A percentile compares a stretch with the other conserved stretches of the same genome.
phyloP scores from a whole-genome alignment of 2,888 invertebrate species.

The Diadegma fenestrale region DNA sequence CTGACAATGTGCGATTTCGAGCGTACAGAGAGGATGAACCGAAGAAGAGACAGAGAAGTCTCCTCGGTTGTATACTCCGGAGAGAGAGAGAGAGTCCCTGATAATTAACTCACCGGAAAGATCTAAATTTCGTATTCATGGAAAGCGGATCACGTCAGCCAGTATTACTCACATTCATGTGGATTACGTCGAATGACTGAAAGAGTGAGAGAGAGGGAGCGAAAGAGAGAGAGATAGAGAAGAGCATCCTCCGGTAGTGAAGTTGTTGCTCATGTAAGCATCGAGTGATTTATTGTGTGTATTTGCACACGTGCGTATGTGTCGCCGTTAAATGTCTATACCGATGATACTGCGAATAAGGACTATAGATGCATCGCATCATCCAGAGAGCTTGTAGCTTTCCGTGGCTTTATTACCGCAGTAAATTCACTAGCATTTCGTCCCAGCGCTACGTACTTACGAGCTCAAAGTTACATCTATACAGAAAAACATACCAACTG shows the following conservation, averaged over 20 bases:
- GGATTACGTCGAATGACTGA: background rate
- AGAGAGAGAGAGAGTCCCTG: background rate
- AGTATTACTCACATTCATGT: constrained; percentile 5
- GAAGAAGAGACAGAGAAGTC: background rate
- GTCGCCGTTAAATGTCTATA: background rate
- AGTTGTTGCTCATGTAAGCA: constrained; percentile 29
- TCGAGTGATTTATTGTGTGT: constrained; percentile 50
- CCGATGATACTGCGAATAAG: constrained; percentile 14
- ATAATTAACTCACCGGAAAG: constrained; percentile 55
- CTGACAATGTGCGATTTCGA: constrained; percentile 14
- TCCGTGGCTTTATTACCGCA: constrained; percentile 66
- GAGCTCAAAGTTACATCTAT: constrained; percentile 22
- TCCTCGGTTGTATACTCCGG: background rate
- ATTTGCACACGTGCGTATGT: constrained; percentile 1
- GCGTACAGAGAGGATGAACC: background rate
- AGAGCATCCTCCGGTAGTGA: constrained; percentile 26
- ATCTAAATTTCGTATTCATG: constrained; percentile 60
- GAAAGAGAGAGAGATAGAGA: constrained; percentile 2
- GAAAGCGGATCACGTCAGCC: constrained; percentile 49
- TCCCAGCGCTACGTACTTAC: constrained; percentile 44
- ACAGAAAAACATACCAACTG: constrained; percentile 16
- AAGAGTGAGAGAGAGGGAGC: background rate
- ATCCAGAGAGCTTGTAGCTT: constrained; percentile 50
- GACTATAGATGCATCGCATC: constrained; percentile 43
- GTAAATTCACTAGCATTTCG: constrained; percentile 69